Evolutionary conservation across 2,113 vertebrate genomes (phyloP).

Genomic region (Pituophis catenifer): DNA sequence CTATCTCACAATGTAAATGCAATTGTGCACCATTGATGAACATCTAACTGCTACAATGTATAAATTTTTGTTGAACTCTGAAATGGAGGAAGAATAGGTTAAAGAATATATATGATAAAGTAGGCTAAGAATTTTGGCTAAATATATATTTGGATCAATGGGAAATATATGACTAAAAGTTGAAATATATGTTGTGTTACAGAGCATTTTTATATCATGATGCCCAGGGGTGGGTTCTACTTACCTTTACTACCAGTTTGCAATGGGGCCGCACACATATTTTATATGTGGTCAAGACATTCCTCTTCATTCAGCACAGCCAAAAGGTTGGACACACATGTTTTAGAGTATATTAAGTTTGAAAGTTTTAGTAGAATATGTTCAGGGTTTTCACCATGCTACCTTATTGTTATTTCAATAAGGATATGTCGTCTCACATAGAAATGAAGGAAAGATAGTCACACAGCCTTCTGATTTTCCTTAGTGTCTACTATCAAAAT

Average conservation of each 20-base stretch:
- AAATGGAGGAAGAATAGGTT: background rate
- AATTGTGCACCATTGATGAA: background rate
- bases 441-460: background rate
- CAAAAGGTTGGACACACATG: no score
- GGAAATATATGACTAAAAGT: background rate
- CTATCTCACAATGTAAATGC: background rate
- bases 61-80: background rate
- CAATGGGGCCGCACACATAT: no score
- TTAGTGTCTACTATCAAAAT: background rate
- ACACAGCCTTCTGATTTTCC: background rate
- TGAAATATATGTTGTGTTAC: background rate
- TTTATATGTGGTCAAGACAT: no score
- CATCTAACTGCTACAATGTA: background rate
- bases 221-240: no score
- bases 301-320: no score
- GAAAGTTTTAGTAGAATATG: background rate
- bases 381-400: background rate
- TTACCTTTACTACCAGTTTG: no score
- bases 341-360: background rate
- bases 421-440: background rate
- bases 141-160: background rate
- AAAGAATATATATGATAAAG: background rate
- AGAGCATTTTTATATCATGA: background rate
- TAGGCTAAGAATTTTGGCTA: background rate
- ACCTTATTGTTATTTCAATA: background rate